A percentile compares a stretch with the other conserved stretches of the same genome.
Evolutionary conservation across 2,797 vertebrate genomes (phyloP).

Genomic region (Lagodon rhomboides): DNA sequence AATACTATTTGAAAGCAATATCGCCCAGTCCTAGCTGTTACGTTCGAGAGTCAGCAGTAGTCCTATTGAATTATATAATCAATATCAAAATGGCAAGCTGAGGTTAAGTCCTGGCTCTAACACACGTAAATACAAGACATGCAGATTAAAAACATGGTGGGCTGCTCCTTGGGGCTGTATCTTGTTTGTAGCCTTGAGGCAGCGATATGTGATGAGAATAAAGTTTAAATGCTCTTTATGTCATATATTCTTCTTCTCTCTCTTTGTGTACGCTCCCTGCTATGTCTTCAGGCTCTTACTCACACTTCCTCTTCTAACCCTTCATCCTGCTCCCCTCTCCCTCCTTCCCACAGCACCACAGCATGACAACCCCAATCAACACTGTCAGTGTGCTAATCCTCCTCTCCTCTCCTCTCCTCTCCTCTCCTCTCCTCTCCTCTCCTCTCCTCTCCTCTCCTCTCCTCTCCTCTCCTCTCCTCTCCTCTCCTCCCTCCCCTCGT

Average conservation of each 20-base stretch:
- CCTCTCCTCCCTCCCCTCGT: constrained; percentile 1
- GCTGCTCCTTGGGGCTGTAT: not conserved
- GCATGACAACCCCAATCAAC: constrained; percentile 41
- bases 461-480: not conserved
- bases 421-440: not conserved
- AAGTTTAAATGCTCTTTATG: constrained; percentile 7
- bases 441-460: not conserved
- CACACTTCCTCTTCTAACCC: not conserved
- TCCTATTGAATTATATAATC: not conserved
- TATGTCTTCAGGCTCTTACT: constrained; percentile 13
- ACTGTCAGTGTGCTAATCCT: constrained; percentile 21
- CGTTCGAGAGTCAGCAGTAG: not conserved
- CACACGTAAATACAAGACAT: not conserved
- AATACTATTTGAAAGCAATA: too few species aligned
- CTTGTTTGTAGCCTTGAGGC: constrained; percentile 11
- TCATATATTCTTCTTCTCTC: not conserved
- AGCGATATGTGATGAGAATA: not conserved
- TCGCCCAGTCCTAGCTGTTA: not conserved
- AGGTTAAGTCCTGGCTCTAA: not conserved
- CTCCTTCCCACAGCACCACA: constrained; percentile 23
- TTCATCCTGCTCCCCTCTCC: not conserved
- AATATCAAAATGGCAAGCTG: not conserved
- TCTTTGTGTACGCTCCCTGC: not conserved
- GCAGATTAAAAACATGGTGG: not conserved
- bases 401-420: constrained; percentile 1